A percentile compares a stretch with the other conserved stretches of the same genome.
Conservation (phyloP, 2,797 vertebrate species). For the Sebastes diploproa region DNA sequence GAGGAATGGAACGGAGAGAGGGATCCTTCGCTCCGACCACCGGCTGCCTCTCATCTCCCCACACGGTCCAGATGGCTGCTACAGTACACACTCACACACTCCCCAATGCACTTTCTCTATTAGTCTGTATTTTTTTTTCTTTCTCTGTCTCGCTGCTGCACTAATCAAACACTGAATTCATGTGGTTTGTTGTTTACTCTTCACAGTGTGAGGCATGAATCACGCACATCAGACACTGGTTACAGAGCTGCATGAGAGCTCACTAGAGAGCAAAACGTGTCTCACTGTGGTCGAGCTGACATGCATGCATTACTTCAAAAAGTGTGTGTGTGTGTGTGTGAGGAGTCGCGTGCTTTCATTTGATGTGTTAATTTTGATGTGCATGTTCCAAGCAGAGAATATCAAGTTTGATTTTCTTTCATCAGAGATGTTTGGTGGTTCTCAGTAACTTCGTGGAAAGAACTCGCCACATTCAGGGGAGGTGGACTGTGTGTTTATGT, state of each 20-base stretch:
- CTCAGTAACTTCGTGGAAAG: background rate
- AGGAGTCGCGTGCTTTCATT: background rate
- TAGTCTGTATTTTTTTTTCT: conserved; percentile 5
- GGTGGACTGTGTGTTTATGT: conserved; percentile 21
- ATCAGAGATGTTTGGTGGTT: conserved; percentile 3
- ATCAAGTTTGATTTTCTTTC: conserved; percentile 38
- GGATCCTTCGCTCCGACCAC: conserved; percentile 50
- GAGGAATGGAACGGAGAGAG: conserved; percentile 57
- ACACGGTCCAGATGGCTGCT: conserved; percentile 60
- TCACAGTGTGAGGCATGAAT: conserved; percentile 36
- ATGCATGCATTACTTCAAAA: conserved; percentile 16
- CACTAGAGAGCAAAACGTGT: conserved; percentile 21
- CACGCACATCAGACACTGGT: conserved; percentile 39
- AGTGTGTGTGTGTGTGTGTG: background rate
- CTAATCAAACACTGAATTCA: conserved; percentile 58
- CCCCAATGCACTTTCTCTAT: background rate
- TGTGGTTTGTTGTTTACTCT: conserved; percentile 58
- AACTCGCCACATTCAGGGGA: background rate
- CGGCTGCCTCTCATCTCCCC: conserved; percentile 63
- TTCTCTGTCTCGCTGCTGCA: conserved; percentile 15
- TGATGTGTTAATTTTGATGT: background rate
- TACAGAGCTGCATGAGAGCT: conserved; percentile 15
- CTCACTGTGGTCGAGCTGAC: background rate
- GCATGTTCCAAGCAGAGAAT: background rate
- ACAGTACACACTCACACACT: conserved; percentile 13